Conservation (phyloP, 2,113 vertebrate species). For the Platycercus adscitus region DNA sequence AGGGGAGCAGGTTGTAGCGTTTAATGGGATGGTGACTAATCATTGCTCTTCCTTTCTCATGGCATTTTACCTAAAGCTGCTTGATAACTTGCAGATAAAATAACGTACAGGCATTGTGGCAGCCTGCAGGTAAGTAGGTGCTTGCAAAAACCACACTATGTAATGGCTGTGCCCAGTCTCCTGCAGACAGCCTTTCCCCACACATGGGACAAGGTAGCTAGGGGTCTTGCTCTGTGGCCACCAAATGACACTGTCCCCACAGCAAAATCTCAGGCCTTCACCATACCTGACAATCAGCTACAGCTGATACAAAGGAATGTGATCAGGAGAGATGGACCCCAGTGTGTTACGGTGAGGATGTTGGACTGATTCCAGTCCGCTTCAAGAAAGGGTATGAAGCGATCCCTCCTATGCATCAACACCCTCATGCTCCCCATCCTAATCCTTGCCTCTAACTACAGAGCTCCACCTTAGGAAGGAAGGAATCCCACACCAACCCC, state of each 20-base stretch:
- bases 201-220: not conserved
- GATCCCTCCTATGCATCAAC: not conserved
- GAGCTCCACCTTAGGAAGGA: not conserved
- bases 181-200: not conserved
- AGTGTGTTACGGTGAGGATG: not conserved
- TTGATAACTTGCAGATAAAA: constrained; percentile 3
- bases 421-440: not conserved
- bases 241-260: not conserved
- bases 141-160: not conserved
- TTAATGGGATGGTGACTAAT: not conserved
- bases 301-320: not conserved
- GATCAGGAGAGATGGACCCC: not conserved
- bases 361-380: not conserved
- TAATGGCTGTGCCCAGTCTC: not conserved
- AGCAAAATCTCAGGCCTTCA: not conserved
- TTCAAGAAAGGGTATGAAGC: not conserved
- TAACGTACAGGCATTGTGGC: not conserved
- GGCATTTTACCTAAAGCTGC: not conserved
- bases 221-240: not conserved
- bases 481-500: not conserved
- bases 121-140: not conserved
- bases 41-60: not conserved
- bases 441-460: not conserved
- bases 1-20: not conserved
- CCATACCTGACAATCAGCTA: not conserved